A percentile compares a stretch with the other conserved stretches of the same genome.
Evolutionary conservation across 2,888 invertebrate species (phyloP).

Genomic region (Creontiades dilutus): DNA sequence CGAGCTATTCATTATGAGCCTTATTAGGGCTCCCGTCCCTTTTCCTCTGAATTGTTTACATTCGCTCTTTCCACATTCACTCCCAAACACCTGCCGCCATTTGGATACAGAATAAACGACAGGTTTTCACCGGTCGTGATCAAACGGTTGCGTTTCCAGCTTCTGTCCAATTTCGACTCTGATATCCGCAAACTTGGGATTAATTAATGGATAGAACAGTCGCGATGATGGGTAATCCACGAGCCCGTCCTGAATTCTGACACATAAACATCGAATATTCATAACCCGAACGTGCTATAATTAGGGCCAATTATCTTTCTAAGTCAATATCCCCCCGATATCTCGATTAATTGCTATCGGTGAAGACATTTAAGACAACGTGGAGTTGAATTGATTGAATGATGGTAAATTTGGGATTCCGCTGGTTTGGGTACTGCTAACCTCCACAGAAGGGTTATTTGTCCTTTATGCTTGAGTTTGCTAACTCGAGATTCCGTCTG

Average conservation of each 20-base stretch:
- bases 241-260: neutral
- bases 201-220: too few relatives aligned
- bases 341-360: too few relatives aligned
- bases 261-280: neutral
- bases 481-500: too few relatives aligned
- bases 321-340: too few relatives aligned
- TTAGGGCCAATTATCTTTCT: neutral
- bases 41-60: neutral
- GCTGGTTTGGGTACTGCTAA: too few relatives aligned
- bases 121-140: neutral
- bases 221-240: neutral
- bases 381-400: too few relatives aligned
- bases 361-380: too few relatives aligned
- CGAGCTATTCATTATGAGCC: neutral
- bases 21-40: slow-evolving; percentile 5
- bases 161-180: neutral
- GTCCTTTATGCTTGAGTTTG: too few relatives aligned
- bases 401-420: too few relatives aligned
- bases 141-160: neutral
- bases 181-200: neutral
- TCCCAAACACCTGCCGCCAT: neutral
- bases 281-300: neutral
- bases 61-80: neutral
- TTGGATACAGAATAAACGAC: neutral
- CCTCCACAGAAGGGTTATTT: too few relatives aligned